Evolutionary conservation across 92 coral and sea anemone species (phyloP), one percentile per base, ranked within the genome.

Genomic region (Ricordea florida): DNA sequence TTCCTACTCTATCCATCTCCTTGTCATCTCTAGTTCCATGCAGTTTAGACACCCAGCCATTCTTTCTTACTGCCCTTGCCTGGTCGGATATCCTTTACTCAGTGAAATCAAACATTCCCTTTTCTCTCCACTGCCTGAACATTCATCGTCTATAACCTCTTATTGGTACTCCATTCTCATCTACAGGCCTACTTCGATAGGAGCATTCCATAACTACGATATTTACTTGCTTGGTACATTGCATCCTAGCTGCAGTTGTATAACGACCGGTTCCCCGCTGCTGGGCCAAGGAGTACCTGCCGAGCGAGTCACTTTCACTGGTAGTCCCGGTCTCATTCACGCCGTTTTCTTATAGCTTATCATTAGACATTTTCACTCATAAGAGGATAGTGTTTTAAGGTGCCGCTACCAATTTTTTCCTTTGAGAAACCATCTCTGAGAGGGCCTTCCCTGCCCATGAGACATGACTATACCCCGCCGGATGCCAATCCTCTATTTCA

Each of bases 121-220:
- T 34, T 57, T 72, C 68, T 35, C 32, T 50, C 69, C 79, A 72
- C 47, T 50, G 69, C 34, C 79, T 34, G 52, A 40, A 32, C 74
- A 76, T 76, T 63, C 82, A 62, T 23, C 31, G 73, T 63, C 51
- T 62, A 29, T 63, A 63, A 44, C 74, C 83, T 76, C 64, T 27
- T 21, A 76, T 64, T 63, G 75, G 75, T 26, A 63, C 75, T 50
- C 68, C 78, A 53, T 70, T 32, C 0, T 70, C 38, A 13, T 59
- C 17, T 45, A 45, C 10, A 45, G 52, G 52, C 52, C 10, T 45
- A 10, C 52, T 45, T 45, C 22, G 52, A 45, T 10, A 16, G 22
- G 21, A 25, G 22, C 22, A 45, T 45, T 45, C 10, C 52, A 20
- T 25, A 20, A 25, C 52, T 45, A 25, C 52, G 16, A 25, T 3